Evolutionary conservation across 2,888 invertebrate genomes (phyloP).

Genomic region (Drymonia ruficornis): DNA sequence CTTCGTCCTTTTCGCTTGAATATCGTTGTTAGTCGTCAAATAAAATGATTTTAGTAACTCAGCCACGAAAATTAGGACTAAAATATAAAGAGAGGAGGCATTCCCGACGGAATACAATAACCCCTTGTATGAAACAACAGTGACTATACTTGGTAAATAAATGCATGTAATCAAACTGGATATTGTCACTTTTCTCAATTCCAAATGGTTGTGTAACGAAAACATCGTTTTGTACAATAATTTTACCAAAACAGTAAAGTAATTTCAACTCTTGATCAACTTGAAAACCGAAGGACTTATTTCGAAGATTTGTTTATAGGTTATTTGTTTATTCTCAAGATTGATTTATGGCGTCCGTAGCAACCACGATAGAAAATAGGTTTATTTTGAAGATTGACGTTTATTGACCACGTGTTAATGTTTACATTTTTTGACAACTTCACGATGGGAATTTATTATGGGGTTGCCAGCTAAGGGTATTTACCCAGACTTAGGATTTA

Average conservation of each 20-base stretch:
- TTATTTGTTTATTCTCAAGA: too few relatives aligned
- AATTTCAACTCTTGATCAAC: too few relatives aligned
- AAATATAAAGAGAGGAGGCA: slow-evolving; percentile 74
- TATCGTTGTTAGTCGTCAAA: slow-evolving; percentile 59
- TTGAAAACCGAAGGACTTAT: too few relatives aligned
- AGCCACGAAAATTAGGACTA: slow-evolving; percentile 71
- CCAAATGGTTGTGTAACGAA: slow-evolving; percentile 67
- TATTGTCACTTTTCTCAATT: slow-evolving; percentile 70
- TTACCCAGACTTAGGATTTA: too few relatives aligned
- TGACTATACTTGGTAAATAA: slow-evolving; percentile 85
- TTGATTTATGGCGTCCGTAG: too few relatives aligned
- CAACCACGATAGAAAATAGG: too few relatives aligned
- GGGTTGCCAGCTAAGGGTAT: too few relatives aligned
- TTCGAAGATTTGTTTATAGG: too few relatives aligned
- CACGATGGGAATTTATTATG: too few relatives aligned
- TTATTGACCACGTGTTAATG: too few relatives aligned
- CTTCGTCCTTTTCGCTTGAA: slow-evolving; percentile 67
- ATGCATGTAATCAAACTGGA: slow-evolving; percentile 86
- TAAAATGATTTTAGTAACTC: slow-evolving; percentile 85
- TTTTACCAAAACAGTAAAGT: background rate
- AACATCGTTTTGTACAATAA: slow-evolving; percentile 55
- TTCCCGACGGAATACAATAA: slow-evolving; percentile 86
- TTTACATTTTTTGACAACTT: too few relatives aligned
- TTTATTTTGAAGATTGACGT: too few relatives aligned
- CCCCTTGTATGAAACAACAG: slow-evolving; percentile 83